These are phyloP conservation scores for Cotesia congregata DNA, from an alignment of 2,888 invertebrate genomes.

Conservation along the genomic window DNA sequence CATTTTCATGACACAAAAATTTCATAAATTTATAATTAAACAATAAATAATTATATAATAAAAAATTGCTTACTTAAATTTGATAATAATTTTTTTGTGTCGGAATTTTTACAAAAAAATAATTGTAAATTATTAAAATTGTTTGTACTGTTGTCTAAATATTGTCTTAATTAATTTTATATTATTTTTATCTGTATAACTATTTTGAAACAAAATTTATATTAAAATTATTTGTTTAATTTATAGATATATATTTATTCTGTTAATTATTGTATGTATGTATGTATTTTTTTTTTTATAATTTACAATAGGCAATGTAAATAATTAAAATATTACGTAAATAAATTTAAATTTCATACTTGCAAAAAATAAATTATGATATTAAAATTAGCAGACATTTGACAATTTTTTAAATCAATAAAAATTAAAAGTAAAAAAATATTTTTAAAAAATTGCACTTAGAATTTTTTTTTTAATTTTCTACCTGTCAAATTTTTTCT, in stretches of 20 bases:
- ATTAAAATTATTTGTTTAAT: neutral
- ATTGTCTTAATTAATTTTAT: neutral
- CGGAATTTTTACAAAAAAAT: neutral
- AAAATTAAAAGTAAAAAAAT: too few species aligned
- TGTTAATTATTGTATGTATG: neutral
- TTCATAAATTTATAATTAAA: too few species aligned
- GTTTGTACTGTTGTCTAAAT: neutral
- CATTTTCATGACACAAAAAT: neutral
- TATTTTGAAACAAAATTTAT: neutral
- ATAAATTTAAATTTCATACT: constrained; percentile 1
- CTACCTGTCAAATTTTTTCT: too few species aligned
- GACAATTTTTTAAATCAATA: neutral
- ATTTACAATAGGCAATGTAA: neutral
- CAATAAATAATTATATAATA: too few species aligned
- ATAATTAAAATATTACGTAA: neutral
- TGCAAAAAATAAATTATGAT: neutral
- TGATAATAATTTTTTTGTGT: too few species aligned
- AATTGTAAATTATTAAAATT: neutral
- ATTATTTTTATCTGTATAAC: neutral
- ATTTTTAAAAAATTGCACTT: neutral
- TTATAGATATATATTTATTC: neutral
- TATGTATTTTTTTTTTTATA: neutral
- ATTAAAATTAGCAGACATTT: neutral
- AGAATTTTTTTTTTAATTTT: too few species aligned
- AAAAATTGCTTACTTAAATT: too few species aligned